Evolutionary conservation across 2,797 vertebrate species (phyloP).

Genomic region (Tauraco hartlaubi): DNA sequence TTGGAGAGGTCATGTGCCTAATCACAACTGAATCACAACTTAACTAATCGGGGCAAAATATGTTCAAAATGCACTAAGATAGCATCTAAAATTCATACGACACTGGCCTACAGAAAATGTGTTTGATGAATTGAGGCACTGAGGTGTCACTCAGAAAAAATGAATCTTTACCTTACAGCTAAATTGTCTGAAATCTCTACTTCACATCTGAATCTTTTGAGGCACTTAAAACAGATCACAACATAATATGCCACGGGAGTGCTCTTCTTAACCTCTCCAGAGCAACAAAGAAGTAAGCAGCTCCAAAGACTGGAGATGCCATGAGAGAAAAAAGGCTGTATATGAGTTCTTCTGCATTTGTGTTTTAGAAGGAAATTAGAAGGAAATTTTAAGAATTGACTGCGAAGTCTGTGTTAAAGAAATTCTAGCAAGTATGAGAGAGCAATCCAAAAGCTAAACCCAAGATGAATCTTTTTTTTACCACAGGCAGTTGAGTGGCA

Average conservation of each 20-base stretch:
- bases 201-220: neutral
- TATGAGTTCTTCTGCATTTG: rapidly evolving
- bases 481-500: neutral
- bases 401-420: neutral
- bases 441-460: neutral
- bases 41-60: neutral
- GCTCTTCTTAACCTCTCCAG: neutral
- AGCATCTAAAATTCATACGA: neutral
- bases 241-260: neutral
- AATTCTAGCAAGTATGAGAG: neutral
- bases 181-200: neutral
- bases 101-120: neutral
- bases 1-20: neutral
- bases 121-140: neutral
- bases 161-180: neutral
- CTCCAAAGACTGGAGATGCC: neutral
- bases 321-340: neutral
- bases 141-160: neutral
- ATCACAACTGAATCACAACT: neutral
- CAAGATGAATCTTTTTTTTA: neutral
- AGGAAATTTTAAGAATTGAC: neutral
- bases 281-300: neutral
- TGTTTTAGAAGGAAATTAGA: too few species aligned
- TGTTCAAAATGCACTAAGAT: neutral
- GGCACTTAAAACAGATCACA: neutral